Evolutionary conservation across 2,797 vertebrate genomes (phyloP), one percentile per base, ranked within the genome.

Genomic region (Champsocephalus esox): DNA sequence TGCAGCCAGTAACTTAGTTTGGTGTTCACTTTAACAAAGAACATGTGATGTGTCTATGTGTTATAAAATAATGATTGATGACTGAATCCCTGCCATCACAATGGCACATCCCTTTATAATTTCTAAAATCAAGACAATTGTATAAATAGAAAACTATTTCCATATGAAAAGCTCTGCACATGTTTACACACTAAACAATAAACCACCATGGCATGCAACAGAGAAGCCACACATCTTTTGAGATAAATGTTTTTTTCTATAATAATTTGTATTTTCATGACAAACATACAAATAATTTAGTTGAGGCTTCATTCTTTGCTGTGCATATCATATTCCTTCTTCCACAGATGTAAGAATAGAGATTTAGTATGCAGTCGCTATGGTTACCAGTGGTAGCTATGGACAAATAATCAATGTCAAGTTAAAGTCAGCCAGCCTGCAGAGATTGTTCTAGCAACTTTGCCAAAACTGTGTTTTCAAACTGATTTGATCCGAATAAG

Each of bases 361-460:
- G 55, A 49, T 64, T 75, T 79, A 85, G 77, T 86, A 62, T 75
- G 72, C 79, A 81, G 90, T 92, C 80, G 79, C 91, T 73, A 90
- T 92, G 89, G 89, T 89, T 78, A 92, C 90, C 65, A 50, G 67
- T 75, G 50, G 43, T 65, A 76, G 81, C 75, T 81, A 80, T 62
- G 68, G 75, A 69, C 76, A 54, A 80, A 70, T 41, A 71, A 72
- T 79, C 79, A 87, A 86, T 91, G 90, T 90, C 84, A 87, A 82
- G 84, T 78, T 78, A 88, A 87, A 84, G 89, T 92, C 88, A 78
- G 51, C 17, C n/a, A 73, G 74, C 62, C 68, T 84, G 78, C 83
- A 89, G 84, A 76, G 75, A 71, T 78, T 71, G 60, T 74, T 34
- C 55, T 69, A 77, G 71, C 62, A 75, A 63, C 50, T 69, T 71